Evolutionary conservation across 2,113 vertebrate species (phyloP), one percentile per base, ranked within the genome.

Genomic region (Rattus rattus): DNA sequence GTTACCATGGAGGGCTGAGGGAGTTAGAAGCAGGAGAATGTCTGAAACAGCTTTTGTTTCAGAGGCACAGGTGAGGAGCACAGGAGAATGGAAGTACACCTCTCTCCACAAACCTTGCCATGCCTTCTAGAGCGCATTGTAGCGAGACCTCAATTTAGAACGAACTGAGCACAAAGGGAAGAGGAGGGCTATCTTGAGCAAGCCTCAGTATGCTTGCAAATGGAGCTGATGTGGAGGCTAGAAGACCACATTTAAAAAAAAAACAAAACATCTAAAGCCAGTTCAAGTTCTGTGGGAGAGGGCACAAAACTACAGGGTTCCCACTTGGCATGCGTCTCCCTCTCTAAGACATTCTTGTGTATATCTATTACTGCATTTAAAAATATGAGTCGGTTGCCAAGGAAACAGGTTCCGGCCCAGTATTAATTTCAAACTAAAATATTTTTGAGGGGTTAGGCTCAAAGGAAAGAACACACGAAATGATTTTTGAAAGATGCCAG

Each of bases 391-490:
- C 98, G 97, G 99, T 99, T 99, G 99, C 99, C 99, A 99, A 98
- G 99, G 99, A 99, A 99, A 99, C 99, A 99, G 99, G 98, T 99
- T 99, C 99, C 99, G 99, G 99, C 99, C 99, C 99, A 99, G 98
- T 99, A 98, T 99, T 99, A 99, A 99, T 99, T 98, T 98, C 98
- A 99, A 99, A 99, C 97, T 98, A 98, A 99, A 98, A 98, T 98
- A 97, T 95, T 98, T 98, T 98, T 98, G 97, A 98, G 98, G 98
- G 98, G 97, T 97, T 98, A 97, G 95, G 94, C 96, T 96, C 97
- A 98, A 97, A 95, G 96, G 93, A 96, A 94, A 95, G 97, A 79
- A 94, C 97, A 80, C 95, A 93, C 39, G 92, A 96, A 93, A 98
- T 97, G 65, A 93, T 98, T 97, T 43, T 91, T 95, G 86, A 91